A percentile compares a stretch with the other conserved stretches of the same genome.
These are phyloP conservation scores for Zoanthus sansibaricus DNA, from an alignment of 92 coral and sea anemone genomes.

Conservation along the genomic window DNA sequence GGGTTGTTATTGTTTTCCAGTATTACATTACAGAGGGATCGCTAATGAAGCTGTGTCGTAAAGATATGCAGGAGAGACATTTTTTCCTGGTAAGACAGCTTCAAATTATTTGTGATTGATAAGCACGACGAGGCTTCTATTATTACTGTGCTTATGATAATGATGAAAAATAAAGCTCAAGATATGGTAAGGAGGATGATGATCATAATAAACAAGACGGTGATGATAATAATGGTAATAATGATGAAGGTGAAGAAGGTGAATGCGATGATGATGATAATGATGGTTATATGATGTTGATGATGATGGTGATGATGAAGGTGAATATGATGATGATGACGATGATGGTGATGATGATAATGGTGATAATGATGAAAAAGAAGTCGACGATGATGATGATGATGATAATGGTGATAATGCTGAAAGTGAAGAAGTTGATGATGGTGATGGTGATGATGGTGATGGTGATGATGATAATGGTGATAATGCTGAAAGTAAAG, in stretches of 20 bases:
- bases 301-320: too few relatives aligned
- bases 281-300: too few relatives aligned
- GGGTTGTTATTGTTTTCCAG: constrained; percentile 38
- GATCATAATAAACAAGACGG: too few relatives aligned
- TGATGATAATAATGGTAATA: not conserved
- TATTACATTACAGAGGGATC: constrained; percentile 87
- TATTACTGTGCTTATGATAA: not conserved
- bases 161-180: not conserved
- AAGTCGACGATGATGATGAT: not conserved
- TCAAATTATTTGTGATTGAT: not conserved
- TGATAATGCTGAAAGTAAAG: not conserved
- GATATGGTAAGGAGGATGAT: not conserved
- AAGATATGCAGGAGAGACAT: constrained; percentile 96
- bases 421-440: not conserved
- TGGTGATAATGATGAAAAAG: not conserved
- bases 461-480: not conserved
- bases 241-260: not conserved
- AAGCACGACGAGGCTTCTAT: not conserved
- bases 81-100: constrained; percentile 83
- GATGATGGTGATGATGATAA: not conserved
- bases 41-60: constrained; percentile 90
- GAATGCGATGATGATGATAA: too few relatives aligned
- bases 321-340: not conserved
- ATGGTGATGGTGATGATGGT: not conserved
- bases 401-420: not conserved